These are phyloP conservation scores for Haemorhous mexicanus DNA, from an alignment of 2,113 vertebrate species.

Conservation along the genomic window DNA sequence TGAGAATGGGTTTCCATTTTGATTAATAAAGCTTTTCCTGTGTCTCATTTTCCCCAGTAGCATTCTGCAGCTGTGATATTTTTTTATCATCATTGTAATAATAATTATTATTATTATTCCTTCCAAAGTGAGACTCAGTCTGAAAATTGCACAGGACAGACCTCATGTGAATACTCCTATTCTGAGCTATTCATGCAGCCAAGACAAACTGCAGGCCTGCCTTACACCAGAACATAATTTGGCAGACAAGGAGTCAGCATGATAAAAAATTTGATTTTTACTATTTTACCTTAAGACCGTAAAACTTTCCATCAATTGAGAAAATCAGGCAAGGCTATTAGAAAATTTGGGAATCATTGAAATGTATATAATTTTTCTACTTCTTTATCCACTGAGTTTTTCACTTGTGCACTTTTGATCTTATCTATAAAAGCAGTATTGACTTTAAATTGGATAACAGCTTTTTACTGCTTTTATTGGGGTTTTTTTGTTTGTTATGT, in stretches of 20 bases:
- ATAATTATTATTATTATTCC: not conserved
- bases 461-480: not conserved
- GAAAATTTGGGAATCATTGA: not conserved
- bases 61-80: not conserved
- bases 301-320: not conserved
- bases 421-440: not conserved
- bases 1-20: not conserved
- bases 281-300: not conserved
- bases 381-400: not conserved
- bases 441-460: not conserved
- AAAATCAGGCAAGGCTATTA: not conserved
- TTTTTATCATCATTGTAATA: not conserved
- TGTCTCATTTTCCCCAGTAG: not conserved
- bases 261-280: not conserved
- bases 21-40: not conserved
- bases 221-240: not conserved
- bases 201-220: not conserved
- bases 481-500: rapidly evolving
- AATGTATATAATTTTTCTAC: not conserved
- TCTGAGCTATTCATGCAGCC: not conserved
- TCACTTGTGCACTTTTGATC: not conserved
- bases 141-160: not conserved
- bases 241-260: not conserved
- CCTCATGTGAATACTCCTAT: not conserved
- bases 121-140: not conserved